These are phyloP conservation scores for Cromileptes altivelis DNA, from an alignment of 2,113 vertebrate genomes.

Conservation along the genomic window DNA sequence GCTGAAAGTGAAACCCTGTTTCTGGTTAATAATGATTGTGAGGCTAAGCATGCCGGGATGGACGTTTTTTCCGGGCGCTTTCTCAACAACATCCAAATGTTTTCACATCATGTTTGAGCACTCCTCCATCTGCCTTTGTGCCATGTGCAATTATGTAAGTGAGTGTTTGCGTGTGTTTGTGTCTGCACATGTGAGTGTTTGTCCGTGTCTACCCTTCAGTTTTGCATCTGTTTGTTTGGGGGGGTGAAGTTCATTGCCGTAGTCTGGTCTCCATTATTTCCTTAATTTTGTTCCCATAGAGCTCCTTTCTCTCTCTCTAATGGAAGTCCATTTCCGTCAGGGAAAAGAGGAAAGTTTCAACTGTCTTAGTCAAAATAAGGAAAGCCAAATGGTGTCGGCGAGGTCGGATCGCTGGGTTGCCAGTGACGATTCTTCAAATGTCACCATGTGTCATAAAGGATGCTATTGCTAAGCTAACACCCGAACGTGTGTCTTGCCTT, in stretches of 20 bases:
- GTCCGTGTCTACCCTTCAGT: slow-evolving; percentile 28
- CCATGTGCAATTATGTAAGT: slow-evolving; percentile 39
- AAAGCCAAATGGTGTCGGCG: not conserved
- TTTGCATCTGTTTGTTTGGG: slow-evolving; percentile 30
- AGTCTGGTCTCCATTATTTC: slow-evolving; percentile 69
- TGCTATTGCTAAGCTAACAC: not conserved
- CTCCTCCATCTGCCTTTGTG: slow-evolving; percentile 35
- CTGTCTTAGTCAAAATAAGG: not conserved
- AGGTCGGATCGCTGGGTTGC: not conserved
- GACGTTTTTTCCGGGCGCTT: slow-evolving; percentile 18
- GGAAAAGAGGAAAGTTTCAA: not conserved
- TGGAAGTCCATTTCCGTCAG: slow-evolving; percentile 26
- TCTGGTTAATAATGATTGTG: slow-evolving; percentile 9
- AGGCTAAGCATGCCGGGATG: not conserved
- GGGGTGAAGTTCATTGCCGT: slow-evolving; percentile 37
- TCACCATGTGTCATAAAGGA: not conserved
- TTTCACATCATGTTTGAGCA: slow-evolving; percentile 1
- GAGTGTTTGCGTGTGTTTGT: slow-evolving; percentile 46
- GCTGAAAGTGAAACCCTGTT: slow-evolving; percentile 3
- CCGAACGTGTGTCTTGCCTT: not conserved
- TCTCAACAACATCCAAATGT: slow-evolving; percentile 27
- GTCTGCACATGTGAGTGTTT: slow-evolving; percentile 49
- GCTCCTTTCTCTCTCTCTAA: slow-evolving; percentile 2
- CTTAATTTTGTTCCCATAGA: slow-evolving; percentile 47
- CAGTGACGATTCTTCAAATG: not conserved